Evolutionary conservation across 2,888 invertebrate species (phyloP), one percentile per base, ranked within the genome.

Genomic region (Amitus sp.): DNA sequence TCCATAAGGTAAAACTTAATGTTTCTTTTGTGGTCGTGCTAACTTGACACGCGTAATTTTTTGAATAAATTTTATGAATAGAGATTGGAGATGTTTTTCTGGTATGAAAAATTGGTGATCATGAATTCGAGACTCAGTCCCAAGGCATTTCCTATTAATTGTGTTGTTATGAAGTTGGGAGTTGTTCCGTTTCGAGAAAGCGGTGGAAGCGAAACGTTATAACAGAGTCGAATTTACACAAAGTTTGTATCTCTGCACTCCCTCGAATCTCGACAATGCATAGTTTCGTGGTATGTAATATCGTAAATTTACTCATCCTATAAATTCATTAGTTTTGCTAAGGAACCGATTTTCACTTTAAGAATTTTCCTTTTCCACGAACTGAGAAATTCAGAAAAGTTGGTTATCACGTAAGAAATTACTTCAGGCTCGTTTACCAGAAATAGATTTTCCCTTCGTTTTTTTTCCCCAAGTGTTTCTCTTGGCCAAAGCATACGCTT

Each of bases 391-490:
- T 28, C 42, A 48, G 48, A 43, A 43, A 58, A 39, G 55, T 34
- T 18, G 47, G 52, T 52, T 62, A 53, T 62, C 56, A 49, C 46
- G 34, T 62, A 49, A 62, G 52, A 33, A 52, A 62, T 56, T 55
- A 48, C 52, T 52, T 62, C 42, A 15, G 53, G 52, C 57, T 50
- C 57, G 53, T 62, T 62, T 62, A 57, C 49, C 46, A 39, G 47
- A 47, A 57, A 58, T 57, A 62, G 62, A 40, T 62, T 62, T 62
- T 57, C 50, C 49, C 53, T 58, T 50, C 53, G 52, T 54, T 58
- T 62, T 58, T 62, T 65, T 65, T 65, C 65, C n/a, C n/a, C n/a
- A n/a, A n/a, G n/a, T n/a, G 59, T 53, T 56, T 53, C 49, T 50
- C 47, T 65, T 53, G 33, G 39, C 52, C 47, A 48, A 56, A 47